Conservation (phyloP, 2,113 vertebrate genomes). For the Fregata magnificens region DNA sequence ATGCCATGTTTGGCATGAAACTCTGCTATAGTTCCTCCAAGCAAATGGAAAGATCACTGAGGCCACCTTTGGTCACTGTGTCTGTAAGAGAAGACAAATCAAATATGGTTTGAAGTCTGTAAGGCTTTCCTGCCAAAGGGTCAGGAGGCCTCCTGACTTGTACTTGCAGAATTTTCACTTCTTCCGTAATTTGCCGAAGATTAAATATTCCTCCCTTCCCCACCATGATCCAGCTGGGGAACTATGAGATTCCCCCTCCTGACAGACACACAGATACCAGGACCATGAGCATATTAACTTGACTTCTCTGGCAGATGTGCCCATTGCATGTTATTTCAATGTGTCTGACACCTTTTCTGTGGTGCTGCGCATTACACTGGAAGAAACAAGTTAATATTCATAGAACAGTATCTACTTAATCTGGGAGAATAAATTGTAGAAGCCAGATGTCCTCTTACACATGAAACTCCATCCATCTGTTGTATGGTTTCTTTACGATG, state of each 20-base stretch:
- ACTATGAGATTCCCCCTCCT: background rate
- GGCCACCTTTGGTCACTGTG: background rate
- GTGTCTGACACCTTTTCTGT: background rate
- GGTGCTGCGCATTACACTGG: background rate
- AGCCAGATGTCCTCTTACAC: background rate
- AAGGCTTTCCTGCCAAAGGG: background rate
- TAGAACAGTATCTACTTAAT: background rate
- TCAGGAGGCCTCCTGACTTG: background rate
- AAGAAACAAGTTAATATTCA: background rate
- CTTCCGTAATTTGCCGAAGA: background rate
- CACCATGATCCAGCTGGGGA: background rate
- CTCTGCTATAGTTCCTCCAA: background rate
- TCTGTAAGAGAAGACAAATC: background rate
- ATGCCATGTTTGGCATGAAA: background rate
- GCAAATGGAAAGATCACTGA: background rate
- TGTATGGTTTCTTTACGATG: background rate
- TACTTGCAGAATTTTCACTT: background rate
- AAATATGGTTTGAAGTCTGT: background rate
- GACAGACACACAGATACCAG: background rate
- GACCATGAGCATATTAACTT: background rate
- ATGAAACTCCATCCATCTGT: background rate
- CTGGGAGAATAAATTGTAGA: background rate
- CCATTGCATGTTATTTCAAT: background rate
- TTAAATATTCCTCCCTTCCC: background rate
- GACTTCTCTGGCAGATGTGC: background rate